Evolutionary conservation across 2,113 vertebrate genomes (phyloP).

Genomic region (Lepus timidus): DNA sequence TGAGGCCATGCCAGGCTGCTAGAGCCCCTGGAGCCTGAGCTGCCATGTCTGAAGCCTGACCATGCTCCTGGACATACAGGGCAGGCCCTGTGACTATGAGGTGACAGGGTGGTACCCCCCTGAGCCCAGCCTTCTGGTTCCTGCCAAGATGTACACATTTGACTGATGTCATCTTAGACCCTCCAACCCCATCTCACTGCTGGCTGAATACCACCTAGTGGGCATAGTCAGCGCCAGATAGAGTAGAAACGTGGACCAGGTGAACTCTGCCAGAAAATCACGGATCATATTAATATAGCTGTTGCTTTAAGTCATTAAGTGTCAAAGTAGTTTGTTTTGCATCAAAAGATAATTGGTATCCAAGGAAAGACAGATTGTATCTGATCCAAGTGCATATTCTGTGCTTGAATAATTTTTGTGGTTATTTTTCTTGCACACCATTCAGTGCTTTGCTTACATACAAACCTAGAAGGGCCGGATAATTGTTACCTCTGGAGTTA

Average conservation of each 20-base stretch:
- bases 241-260: slow-evolving; percentile 8
- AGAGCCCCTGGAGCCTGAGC: not conserved
- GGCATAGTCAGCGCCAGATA: not conserved
- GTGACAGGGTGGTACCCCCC: not conserved
- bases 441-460: slow-evolving; percentile 3
- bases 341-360: slow-evolving; percentile 29
- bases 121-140: not conserved
- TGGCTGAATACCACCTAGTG: not conserved
- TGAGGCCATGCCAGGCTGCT: not conserved
- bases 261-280: not conserved
- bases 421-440: not conserved
- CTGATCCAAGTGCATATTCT: not conserved
- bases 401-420: slow-evolving; percentile 16
- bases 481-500: not conserved
- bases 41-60: not conserved
- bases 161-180: not conserved
- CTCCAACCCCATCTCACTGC: not conserved
- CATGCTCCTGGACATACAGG: not conserved
- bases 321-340: not conserved
- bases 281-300: not conserved
- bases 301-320: not conserved
- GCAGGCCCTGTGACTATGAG: not conserved
- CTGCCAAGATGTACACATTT: not conserved
- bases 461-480: not conserved
- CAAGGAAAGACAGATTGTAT: not conserved